Base-by-base conservation (phyloP, 2,888 invertebrate species). In the Apamea sordens region DNA sequence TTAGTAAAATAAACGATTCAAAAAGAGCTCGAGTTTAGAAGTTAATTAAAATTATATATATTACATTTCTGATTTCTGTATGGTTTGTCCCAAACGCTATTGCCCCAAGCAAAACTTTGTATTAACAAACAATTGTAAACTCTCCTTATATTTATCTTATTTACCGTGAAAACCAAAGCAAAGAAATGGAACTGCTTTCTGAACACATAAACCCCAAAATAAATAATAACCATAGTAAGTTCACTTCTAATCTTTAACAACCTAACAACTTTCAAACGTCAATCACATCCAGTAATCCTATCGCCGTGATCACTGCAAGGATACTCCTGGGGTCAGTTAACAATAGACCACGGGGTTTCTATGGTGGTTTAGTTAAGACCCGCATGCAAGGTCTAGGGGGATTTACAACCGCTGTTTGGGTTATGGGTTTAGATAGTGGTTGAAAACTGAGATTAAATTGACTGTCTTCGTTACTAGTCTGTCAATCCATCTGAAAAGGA, bases 281-380 rank as follows among this genome's bases (percentile, higher is more conserved):
- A 85, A 79, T 79, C 87, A 64, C 36, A 69, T 61, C 44, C 41
- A 79, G 69, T 85, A 73, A 85, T 80, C 74, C 76, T 76, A 73
- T 79, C 73, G 36, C n/a, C 6, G 63, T 64, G 72, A 83, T 88
- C 77, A 77, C 67, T 72, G 64, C 63, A 50, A 74, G 79, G 78
- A 84, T 81, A 79, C 81, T 85, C 68, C 86, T 88, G 85, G 88
- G 89, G 86, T 85, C 85, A 86, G 86, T 86, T 82, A 83, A 90
- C 90, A 90, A 90, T 87, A 90, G 85, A 81, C 82, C 83, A 83
- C 61, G 83, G 77, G 73, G 80, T 73, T 77, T 77, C 76, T 53
- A 79, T 79, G 70, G 41, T n/a, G 36, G 71, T 77, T 82, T 83
- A 80, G 83, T 85, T 85, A 76, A 72, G 76, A 76, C 88, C 86